Conservation (phyloP, 2,797 vertebrate species). For the Bucorvus abyssinicus region DNA sequence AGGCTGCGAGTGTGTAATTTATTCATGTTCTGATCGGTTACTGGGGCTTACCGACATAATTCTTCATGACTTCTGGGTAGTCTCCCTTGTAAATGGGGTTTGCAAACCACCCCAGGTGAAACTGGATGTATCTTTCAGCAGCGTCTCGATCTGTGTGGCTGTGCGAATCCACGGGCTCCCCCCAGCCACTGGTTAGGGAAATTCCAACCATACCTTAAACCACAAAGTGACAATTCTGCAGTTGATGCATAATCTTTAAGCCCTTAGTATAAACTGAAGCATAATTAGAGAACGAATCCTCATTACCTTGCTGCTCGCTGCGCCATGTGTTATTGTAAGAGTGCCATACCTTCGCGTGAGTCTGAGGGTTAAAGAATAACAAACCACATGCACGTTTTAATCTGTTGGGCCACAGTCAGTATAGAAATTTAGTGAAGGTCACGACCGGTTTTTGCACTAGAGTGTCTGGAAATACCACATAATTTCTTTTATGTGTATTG, state of each 20-base stretch:
- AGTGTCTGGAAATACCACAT: background rate
- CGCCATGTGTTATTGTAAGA: constrained; percentile 87
- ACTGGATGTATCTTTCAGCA: constrained; percentile 92
- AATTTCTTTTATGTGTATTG: background rate
- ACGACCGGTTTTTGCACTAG: background rate
- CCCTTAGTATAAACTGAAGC: background rate
- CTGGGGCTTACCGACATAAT: constrained; percentile 82
- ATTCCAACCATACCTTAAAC: constrained; percentile 88
- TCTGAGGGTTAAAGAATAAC: constrained; percentile 70
- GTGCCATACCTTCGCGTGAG: constrained; percentile 91
- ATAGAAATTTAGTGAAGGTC: background rate
- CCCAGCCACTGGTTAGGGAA: constrained; percentile 90
- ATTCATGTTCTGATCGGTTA: accelerated
- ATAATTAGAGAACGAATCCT: background rate
- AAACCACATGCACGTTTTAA: background rate
- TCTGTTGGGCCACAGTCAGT: background rate
- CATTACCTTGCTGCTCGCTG: constrained; percentile 85
- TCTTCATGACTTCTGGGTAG: constrained; percentile 96
- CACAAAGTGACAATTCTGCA: background rate
- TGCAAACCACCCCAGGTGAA: constrained; percentile 94
- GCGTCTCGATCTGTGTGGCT: constrained; percentile 87
- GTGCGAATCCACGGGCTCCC: constrained; percentile 88
- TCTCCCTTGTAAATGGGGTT: constrained; percentile 93
- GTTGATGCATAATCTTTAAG: background rate
- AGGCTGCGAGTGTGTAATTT: background rate